A percentile compares a stretch with the other conserved stretches of the same genome.
phyloP scores from a whole-genome alignment of 2,888 invertebrate species.

The Azorinus chamasolen region DNA sequence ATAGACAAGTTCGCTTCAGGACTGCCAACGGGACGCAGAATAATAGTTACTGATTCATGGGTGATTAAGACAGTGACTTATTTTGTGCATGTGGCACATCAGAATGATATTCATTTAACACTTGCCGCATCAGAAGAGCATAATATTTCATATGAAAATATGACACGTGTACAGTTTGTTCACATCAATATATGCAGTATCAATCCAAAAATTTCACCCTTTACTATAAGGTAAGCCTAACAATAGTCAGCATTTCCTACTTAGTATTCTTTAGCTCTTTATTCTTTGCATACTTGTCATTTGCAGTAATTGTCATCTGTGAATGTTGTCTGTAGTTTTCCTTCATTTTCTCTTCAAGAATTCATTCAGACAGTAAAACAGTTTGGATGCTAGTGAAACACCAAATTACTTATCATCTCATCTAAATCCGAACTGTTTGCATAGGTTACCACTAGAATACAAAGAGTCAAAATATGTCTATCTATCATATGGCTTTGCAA shows the following conservation, averaged over 20 bases:
- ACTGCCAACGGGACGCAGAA: constrained; percentile 77
- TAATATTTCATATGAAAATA: constrained; percentile 89
- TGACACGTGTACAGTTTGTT: constrained; percentile 92
- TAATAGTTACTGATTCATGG: constrained; percentile 92
- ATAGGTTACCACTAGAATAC: too few species aligned
- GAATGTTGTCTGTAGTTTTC: too few species aligned
- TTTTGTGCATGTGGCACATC: constrained; percentile 91
- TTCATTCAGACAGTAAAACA: too few species aligned
- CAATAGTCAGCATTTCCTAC: not conserved
- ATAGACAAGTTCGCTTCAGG: constrained; percentile 86
- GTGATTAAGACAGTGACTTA: constrained; percentile 94
- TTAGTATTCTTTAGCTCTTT: too few species aligned
- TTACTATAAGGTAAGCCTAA: constrained; percentile 86
- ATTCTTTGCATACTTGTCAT: too few species aligned
- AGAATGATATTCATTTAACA: constrained; percentile 91
- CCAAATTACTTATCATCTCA: too few species aligned
- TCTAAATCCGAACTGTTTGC: too few species aligned
- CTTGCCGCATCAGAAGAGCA: constrained; percentile 90
- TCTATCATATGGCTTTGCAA: too few species aligned
- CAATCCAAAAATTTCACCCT: constrained; percentile 78
- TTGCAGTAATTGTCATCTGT: too few species aligned
- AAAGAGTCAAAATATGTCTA: too few species aligned
- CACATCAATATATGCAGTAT: constrained; percentile 90
- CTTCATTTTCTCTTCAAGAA: too few species aligned
- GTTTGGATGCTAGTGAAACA: too few species aligned